phyloP scores from a whole-genome alignment of 2,113 vertebrate genomes.

The Podocnemis expansa region DNA sequence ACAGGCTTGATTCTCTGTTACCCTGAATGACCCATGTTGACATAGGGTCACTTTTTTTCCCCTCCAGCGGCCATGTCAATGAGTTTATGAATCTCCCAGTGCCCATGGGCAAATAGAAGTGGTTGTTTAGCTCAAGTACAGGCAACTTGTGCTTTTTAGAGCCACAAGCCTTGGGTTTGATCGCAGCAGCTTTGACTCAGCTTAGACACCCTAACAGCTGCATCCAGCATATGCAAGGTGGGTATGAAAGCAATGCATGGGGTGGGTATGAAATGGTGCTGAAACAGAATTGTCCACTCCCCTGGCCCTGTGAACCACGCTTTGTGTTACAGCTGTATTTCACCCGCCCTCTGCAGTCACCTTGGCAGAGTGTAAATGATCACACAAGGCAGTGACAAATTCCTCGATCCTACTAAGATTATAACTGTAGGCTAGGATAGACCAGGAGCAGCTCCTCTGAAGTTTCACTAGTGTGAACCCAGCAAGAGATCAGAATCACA shows the following conservation, averaged over 20 bases:
- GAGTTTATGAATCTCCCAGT: background rate
- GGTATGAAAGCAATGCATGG: background rate
- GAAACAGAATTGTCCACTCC: background rate
- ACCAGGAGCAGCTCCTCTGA: background rate
- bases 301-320: fast-evolving
- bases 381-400: fast-evolving
- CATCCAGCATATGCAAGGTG: background rate
- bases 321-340: background rate
- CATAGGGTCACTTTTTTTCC: background rate
- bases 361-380: background rate
- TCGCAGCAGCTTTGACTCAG: background rate
- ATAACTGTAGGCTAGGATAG: background rate
- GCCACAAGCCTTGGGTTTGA: background rate
- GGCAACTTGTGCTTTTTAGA: background rate
- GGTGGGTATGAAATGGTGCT: background rate
- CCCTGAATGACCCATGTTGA: background rate
- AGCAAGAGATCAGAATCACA: background rate
- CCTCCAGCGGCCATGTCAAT: background rate
- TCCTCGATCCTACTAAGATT: fast-evolving
- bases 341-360: background rate
- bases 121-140: background rate
- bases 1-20: background rate
- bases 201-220: background rate
- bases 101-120: background rate
- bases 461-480: constrained; percentile 24